phyloP scores from a whole-genome alignment of 2,113 vertebrate genomes.

The Sinosuthora webbiana region DNA sequence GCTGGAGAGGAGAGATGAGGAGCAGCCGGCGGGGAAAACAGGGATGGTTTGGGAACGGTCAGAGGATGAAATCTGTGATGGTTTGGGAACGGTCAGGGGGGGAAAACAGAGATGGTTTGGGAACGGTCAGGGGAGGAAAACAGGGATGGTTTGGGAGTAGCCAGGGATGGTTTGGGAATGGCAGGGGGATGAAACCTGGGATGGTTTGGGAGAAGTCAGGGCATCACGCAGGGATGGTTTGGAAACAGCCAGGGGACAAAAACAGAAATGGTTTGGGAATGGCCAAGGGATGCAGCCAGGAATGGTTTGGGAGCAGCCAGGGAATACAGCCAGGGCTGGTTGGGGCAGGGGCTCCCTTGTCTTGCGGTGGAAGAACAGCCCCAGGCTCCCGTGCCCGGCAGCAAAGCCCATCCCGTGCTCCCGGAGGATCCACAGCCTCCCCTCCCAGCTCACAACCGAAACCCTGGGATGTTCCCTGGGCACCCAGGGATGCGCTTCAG shows the following conservation, averaged over 20 bases:
- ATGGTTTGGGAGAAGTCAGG: neutral
- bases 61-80: neutral
- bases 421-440: fast-evolving
- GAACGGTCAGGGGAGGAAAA: fast-evolving
- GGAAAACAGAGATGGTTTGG: neutral
- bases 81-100: neutral
- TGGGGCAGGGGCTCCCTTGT: neutral
- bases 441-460: neutral
- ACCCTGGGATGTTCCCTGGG: neutral
- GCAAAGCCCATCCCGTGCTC: neutral
- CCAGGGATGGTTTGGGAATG: fast-evolving
- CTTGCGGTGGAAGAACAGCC: no score
- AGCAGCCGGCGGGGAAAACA: neutral
- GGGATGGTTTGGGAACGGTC: neutral
- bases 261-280: no score
- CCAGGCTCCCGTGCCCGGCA: neutral
- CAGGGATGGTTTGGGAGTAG: neutral
- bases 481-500: neutral
- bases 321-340: no score
- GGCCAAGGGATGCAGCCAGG: no score
- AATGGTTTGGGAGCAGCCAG: neutral
- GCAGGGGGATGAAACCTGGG: fast-evolving
- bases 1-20: neutral
- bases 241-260: no score
- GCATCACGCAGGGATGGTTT: no score